Evolutionary conservation across 2,888 invertebrate genomes (phyloP), one percentile per base, ranked within the genome.

Genomic region (Piscicola geometra): DNA sequence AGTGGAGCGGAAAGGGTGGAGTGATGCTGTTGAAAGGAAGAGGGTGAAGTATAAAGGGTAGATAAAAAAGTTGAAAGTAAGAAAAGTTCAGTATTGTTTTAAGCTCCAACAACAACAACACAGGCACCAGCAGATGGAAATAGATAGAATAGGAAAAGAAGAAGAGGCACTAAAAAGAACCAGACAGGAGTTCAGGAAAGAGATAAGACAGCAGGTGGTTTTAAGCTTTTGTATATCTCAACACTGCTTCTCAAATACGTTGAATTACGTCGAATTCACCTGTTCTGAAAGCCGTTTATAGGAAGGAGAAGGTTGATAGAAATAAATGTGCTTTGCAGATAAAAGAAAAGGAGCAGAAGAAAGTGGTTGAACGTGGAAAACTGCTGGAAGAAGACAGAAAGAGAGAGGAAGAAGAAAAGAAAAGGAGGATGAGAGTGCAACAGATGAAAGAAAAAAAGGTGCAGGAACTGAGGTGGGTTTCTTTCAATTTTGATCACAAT

Each of bases 391-490:
- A 56, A 56, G 60, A n/a, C 9, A 25, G 25, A 15, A 25, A 21
- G 25, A 18, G 9, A 21, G 25, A 25, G 21, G n/a, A 25, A 5
- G 60, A 18, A 5, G 60, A 56, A n/a, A 56, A 5, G 60, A 56
- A 21, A n/a, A 56, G 60, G 25, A 56, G n/a, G 60, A 56, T 56
- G 25, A 56, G 25, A 56, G 3, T 56, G 60, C 60, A 56, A n/a
- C 60, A 56, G 25, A n/a, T 56, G n/a, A 56, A 56, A 21, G 25
- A 56, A n/a, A 56, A 56, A n/a, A 56, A 56, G n/a, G 3, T 56
- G 60, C 60, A 56, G n/a, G 60, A 56, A 25, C 60, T 56, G 9
- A 56, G 60, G 60, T 56, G 25, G 41, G 41, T n/a, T n/a, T n/a
- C n/a, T n/a, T n/a, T n/a, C n/a, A n/a, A n/a, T n/a, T n/a, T n/a